These are phyloP conservation scores for Cryptocephalus moraei DNA, from an alignment of 2,888 invertebrate species.

Conservation along the genomic window DNA sequence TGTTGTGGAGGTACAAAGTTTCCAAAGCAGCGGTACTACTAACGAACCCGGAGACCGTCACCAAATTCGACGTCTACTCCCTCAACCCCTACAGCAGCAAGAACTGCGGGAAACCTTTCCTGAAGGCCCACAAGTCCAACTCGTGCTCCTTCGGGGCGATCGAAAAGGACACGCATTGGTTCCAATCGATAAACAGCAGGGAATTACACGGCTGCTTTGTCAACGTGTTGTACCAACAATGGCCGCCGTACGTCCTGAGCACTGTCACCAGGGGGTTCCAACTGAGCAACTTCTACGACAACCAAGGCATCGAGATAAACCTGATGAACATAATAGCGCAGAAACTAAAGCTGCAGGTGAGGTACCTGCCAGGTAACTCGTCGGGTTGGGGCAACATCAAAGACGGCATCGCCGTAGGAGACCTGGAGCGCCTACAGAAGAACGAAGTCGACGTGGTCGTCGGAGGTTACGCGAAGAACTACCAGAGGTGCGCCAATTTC, in stretches of 20 bases:
- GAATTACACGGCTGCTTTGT: slow-evolving; percentile 27
- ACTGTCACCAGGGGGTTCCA: background rate
- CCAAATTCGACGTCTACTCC: slow-evolving; percentile 20
- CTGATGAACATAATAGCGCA: slow-evolving; percentile 17
- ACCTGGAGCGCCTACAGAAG: slow-evolving; percentile 20
- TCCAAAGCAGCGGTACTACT: slow-evolving; percentile 22
- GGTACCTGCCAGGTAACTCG: slow-evolving; percentile 9
- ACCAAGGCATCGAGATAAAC: slow-evolving; percentile 17
- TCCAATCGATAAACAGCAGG: slow-evolving; percentile 20
- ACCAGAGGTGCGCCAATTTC: slow-evolving; percentile 20
- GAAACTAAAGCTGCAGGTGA: slow-evolving; percentile 14
- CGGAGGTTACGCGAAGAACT: slow-evolving; percentile 27
- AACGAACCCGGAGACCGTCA: slow-evolving; percentile 9
- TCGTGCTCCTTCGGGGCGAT: slow-evolving; percentile 15
- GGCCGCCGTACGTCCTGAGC: slow-evolving; percentile 28
- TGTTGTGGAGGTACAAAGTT: slow-evolving; percentile 15
- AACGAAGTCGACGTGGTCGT: slow-evolving; percentile 27
- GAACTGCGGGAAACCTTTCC: slow-evolving; percentile 17
- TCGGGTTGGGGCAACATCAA: slow-evolving; percentile 11
- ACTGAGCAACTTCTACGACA: slow-evolving; percentile 3
- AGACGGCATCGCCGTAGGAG: slow-evolving; percentile 22
- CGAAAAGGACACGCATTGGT: slow-evolving; percentile 10
- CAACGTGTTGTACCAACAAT: slow-evolving; percentile 24
- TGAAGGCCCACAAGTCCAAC: slow-evolving; percentile 15
- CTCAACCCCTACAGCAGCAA: slow-evolving; percentile 24